phyloP scores from a whole-genome alignment of 2,113 vertebrate species.

The Misgurnus anguillicaudatus region DNA sequence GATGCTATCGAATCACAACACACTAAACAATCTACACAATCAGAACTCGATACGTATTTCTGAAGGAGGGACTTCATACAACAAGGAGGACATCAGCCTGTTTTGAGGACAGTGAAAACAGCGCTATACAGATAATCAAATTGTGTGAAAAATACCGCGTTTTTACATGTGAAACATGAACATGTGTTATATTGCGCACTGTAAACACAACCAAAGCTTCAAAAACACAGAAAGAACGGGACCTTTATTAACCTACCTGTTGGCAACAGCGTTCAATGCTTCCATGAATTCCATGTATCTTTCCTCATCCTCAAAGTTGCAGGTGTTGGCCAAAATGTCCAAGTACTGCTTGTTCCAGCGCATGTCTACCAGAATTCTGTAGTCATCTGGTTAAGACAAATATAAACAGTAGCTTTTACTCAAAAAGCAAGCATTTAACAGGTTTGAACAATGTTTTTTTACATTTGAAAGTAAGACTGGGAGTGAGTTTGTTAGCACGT shows the following conservation, averaged over 20 bases:
- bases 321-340: constrained; percentile 87
- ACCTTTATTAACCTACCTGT: constrained; percentile 77
- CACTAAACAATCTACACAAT: no score
- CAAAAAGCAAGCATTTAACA: background rate
- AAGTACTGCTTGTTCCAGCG: constrained; percentile 96
- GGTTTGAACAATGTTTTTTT: background rate
- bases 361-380: constrained; percentile 87
- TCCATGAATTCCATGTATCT: constrained; percentile 82
- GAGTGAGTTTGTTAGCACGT: background rate
- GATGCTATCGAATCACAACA: no score
- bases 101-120: no score
- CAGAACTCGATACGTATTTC: no score
- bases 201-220: no score
- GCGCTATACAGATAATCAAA: no score
- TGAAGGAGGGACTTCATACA: no score
- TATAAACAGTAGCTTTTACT: background rate
- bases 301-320: constrained; percentile 85
- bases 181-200: no score
- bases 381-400: constrained; percentile 79
- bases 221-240: no score
- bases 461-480: background rate
- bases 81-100: no score
- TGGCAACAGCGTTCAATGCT: constrained; percentile 85
- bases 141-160: no score
- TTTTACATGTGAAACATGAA: no score